Conservation (phyloP, 2,797 vertebrate genomes). For the Champsocephalus esox region DNA sequence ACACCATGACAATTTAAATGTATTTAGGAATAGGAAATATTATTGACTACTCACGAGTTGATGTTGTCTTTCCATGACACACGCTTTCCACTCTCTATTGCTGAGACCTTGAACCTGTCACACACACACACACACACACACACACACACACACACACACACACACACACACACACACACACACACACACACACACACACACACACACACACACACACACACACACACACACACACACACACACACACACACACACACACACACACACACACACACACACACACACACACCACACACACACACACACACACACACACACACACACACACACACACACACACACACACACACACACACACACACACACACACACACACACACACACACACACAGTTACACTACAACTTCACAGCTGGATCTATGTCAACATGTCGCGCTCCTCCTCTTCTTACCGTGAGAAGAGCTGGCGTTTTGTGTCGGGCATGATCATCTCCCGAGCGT, state of each 20-base stretch:
- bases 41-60: conserved; percentile 77
- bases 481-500: conserved; percentile 78
- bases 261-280: conserved; percentile 21
- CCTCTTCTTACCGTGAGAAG: conserved; percentile 85
- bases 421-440: neutral
- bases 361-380: neutral
- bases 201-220: too few species aligned
- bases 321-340: conserved; percentile 8
- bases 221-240: too few species aligned
- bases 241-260: conserved; percentile 18
- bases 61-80: conserved; percentile 81
- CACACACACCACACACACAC: conserved; percentile 12
- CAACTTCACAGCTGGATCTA: neutral
- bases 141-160: too few species aligned
- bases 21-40: neutral
- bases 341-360: conserved; percentile 2
- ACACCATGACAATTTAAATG: neutral
- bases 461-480: conserved; percentile 91
- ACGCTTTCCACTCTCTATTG: conserved; percentile 83
- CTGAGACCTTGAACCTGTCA: conserved; percentile 89
- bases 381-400: too few species aligned
- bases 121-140: neutral
- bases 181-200: too few species aligned
- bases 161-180: too few species aligned
- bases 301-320: neutral